Conservation (phyloP, 1,140 invertebrate species). For the Delia radicum region DNA sequence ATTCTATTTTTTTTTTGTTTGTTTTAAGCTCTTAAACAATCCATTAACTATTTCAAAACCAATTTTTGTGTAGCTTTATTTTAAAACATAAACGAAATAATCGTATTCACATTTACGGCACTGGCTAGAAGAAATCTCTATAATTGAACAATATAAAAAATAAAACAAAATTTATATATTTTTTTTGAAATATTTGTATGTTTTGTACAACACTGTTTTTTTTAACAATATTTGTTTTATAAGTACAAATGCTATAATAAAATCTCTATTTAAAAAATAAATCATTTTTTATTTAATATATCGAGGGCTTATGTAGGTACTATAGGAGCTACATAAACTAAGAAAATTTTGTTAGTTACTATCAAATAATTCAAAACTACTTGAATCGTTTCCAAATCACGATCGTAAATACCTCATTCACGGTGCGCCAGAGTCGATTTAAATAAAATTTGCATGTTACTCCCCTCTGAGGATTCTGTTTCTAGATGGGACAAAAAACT, state of each 20-base stretch:
- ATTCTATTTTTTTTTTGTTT: too few species aligned
- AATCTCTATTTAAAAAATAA: neutral
- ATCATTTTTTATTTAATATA: neutral
- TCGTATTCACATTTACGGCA: neutral
- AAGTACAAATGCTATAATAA: neutral
- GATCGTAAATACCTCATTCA: too few species aligned
- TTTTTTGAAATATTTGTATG: neutral
- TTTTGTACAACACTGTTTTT: neutral
- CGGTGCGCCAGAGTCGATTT: too few species aligned
- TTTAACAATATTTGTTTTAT: neutral
- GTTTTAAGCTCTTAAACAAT: too few species aligned
- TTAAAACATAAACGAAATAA: neutral
- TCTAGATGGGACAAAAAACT: too few species aligned
- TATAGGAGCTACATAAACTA: too few species aligned
- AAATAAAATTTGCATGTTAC: too few species aligned
- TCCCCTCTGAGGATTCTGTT: too few species aligned
- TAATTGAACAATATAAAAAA: neutral
- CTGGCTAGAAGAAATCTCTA: neutral
- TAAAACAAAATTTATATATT: neutral
- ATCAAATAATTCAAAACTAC: too few species aligned
- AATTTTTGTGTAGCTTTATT: slow-evolving; percentile 11
- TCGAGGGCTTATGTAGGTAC: too few species aligned
- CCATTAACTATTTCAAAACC: slow-evolving; percentile 24
- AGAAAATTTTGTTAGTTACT: too few species aligned
- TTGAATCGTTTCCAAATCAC: too few species aligned